These are phyloP conservation scores for Hirudo medicinalis DNA, from an alignment of 1,140 invertebrate genomes.

Conservation along the genomic window DNA sequence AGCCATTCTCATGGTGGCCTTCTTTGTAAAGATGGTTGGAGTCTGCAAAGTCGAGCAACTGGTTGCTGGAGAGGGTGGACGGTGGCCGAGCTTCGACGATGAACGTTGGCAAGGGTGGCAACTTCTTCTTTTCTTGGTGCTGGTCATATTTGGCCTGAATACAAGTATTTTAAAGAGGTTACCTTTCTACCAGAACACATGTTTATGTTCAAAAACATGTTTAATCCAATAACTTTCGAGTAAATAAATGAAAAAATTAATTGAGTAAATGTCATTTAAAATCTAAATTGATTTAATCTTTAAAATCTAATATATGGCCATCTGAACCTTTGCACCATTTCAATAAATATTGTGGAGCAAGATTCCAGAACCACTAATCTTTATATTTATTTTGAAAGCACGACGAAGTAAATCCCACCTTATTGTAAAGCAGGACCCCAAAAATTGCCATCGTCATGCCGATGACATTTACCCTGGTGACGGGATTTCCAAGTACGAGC, in stretches of 20 bases:
- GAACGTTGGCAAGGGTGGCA: neutral
- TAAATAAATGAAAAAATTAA: neutral
- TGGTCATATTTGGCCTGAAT: slow-evolving; percentile 17
- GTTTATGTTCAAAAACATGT: too few species aligned
- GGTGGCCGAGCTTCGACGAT: neutral
- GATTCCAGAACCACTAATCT: neutral
- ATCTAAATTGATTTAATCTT: too few species aligned
- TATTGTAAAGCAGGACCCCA: slow-evolving; percentile 79
- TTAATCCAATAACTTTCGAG: neutral
- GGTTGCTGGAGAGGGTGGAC: neutral
- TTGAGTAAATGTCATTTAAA: too few species aligned
- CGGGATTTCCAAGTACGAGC: slow-evolving; percentile 76
- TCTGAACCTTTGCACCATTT: neutral
- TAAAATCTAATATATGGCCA: neutral
- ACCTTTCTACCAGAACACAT: too few species aligned
- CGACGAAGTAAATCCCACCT: slow-evolving; percentile 28
- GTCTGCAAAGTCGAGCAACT: too few species aligned
- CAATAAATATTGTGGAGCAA: neutral
- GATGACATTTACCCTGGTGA: slow-evolving; percentile 68
- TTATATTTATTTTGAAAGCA: neutral
- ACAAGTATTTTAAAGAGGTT: too few species aligned
- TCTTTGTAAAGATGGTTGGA: too few species aligned
- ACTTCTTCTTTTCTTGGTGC: slow-evolving; percentile 2
- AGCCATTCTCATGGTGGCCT: too few species aligned
- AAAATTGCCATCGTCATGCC: slow-evolving; percentile 81